Evolutionary conservation across 2,113 vertebrate genomes (phyloP).

Genomic region (Dromiciops gliroides): DNA sequence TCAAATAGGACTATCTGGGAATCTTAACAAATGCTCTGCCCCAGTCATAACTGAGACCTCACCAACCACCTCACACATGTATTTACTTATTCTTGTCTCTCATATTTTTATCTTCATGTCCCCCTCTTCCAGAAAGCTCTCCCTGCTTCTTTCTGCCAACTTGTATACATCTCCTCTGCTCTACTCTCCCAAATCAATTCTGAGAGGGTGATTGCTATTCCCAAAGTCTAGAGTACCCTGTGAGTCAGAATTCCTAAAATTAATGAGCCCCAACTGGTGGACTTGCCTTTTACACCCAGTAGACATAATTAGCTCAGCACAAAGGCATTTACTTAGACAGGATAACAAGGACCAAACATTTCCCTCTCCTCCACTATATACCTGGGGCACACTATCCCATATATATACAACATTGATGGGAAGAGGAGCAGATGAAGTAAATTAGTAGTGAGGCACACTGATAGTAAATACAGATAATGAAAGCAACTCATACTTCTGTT

Average conservation of each 20-base stretch:
- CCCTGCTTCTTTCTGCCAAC: neutral
- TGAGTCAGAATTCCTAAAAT: neutral
- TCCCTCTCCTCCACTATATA: neutral
- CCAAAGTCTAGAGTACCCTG: neutral
- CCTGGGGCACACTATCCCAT: neutral
- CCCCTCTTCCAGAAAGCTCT: neutral
- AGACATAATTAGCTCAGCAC: neutral
- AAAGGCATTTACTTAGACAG: neutral
- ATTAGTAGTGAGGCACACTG: neutral
- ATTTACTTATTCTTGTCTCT: neutral
- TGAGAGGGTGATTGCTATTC: neutral
- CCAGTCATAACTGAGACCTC: neutral
- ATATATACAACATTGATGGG: neutral
- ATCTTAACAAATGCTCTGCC: neutral
- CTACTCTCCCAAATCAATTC: neutral
- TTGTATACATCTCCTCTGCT: neutral
- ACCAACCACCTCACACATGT: neutral
- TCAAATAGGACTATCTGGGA: neutral
- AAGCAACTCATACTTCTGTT: neutral
- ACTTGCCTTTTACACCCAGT: neutral
- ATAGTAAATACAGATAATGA: neutral
- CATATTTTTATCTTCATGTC: neutral
- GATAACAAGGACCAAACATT: neutral
- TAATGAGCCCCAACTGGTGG: neutral
- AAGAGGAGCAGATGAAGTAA: neutral